Evolutionary conservation across 2,888 invertebrate genomes (phyloP).

Genomic region (Balanococcus diminutus): DNA sequence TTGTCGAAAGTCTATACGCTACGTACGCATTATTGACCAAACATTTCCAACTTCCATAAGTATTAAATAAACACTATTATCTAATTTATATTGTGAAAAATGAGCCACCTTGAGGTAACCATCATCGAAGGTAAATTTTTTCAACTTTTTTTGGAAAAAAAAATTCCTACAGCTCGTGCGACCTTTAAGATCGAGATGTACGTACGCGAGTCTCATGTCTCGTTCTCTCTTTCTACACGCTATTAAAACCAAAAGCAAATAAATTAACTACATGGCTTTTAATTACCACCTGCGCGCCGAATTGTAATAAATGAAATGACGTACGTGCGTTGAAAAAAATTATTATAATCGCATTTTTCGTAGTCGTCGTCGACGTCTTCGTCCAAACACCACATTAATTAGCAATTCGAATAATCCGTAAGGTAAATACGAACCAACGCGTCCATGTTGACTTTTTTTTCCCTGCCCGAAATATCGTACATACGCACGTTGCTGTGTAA

Average conservation of each 20-base stretch:
- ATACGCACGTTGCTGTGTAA: not conserved
- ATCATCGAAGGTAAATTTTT: not conserved
- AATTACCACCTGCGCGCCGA: constrained; percentile 11
- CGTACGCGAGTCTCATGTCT: not conserved
- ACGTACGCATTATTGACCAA: constrained; percentile 3
- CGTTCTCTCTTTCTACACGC: not conserved
- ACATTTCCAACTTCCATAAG: not conserved
- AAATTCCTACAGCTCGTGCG: not conserved
- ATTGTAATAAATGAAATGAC: not conserved
- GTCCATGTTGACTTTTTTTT: not conserved
- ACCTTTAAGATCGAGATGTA: not conserved
- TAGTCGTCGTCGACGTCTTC: not conserved
- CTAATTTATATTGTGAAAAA: constrained; percentile 2
- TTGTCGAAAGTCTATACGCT: not conserved
- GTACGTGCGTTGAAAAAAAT: constrained; percentile 11
- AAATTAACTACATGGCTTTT: constrained; percentile 16
- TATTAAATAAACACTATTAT: constrained; percentile 13
- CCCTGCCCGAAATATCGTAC: not conserved
- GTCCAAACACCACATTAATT: constrained; percentile 6
- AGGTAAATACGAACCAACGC: constrained; percentile 3
- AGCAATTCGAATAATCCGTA: constrained; percentile 18
- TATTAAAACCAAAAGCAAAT: constrained; percentile 22
- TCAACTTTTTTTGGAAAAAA: not conserved
- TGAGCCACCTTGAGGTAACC: not conserved
- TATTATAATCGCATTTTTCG: not conserved